These are phyloP conservation scores for Meloidogyne exigua DNA, from an alignment of 1,140 invertebrate genomes.

Conservation along the genomic window DNA sequence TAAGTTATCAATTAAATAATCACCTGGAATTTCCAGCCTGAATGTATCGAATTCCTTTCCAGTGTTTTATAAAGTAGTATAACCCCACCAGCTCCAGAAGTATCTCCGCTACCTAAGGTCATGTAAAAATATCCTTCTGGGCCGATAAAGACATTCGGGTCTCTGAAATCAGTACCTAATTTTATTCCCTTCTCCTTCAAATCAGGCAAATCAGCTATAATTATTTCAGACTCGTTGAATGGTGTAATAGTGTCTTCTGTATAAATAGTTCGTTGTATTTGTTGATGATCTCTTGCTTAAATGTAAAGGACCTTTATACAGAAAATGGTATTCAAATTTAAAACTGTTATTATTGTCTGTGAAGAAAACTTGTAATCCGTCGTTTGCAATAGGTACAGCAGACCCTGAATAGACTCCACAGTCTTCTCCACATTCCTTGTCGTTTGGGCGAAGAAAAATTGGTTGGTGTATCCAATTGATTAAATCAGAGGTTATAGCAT, in stretches of 20 bases:
- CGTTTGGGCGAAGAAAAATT: conserved; percentile 8
- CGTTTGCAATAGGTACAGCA: background rate
- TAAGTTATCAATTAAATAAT: background rate
- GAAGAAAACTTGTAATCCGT: conserved; percentile 12
- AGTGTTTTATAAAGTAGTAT: conserved; percentile 7
- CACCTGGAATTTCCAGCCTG: conserved; percentile 13
- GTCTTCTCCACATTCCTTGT: background rate
- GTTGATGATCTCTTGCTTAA: background rate
- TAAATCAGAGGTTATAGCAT: conserved; percentile 14
- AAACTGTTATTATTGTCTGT: conserved; percentile 21
- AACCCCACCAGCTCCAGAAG: background rate
- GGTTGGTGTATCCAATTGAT: conserved; percentile 20
- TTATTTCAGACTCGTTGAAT: background rate
- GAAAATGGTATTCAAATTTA: background rate
- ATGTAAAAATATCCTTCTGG: conserved; percentile 13
- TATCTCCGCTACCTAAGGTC: background rate
- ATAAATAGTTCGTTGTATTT: conserved; percentile 3
- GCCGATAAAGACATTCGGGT: conserved; percentile 20
- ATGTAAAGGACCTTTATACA: background rate
- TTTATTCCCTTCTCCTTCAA: background rate
- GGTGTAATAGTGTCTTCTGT: background rate
- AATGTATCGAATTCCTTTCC: background rate
- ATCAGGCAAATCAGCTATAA: background rate
- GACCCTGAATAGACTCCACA: conserved; percentile 18
- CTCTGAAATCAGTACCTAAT: background rate